A percentile compares a stretch with the other conserved stretches of the same genome.
phyloP scores from a whole-genome alignment of 1,140 invertebrate genomes.

The Drosophila tropicalis region DNA sequence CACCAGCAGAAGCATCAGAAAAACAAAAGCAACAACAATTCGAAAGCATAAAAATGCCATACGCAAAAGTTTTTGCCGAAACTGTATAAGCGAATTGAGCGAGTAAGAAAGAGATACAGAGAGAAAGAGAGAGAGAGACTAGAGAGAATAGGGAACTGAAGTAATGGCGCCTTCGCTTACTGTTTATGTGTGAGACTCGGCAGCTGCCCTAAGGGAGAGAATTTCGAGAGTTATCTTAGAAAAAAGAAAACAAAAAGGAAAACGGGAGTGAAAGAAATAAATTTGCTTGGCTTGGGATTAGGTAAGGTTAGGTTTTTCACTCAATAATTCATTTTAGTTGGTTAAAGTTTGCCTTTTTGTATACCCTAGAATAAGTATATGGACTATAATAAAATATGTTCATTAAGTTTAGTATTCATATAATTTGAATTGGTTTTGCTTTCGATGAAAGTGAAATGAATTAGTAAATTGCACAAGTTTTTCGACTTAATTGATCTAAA shows the following conservation, averaged over 20 bases:
- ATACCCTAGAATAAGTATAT: too few relatives aligned
- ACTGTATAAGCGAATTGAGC: not conserved
- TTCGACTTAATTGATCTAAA: not conserved
- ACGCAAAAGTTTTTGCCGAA: conserved; percentile 21
- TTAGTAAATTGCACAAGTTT: not conserved
- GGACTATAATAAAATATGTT: too few relatives aligned
- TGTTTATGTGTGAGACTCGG: conserved; percentile 15
- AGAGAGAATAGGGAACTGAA: not conserved
- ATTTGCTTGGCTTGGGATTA: too few relatives aligned
- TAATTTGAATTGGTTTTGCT: too few relatives aligned
- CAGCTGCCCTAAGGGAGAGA: not conserved
- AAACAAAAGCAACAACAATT: conserved; percentile 5
- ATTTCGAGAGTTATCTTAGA: not conserved
- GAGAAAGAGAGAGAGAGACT: not conserved
- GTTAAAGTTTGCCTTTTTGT: not conserved
- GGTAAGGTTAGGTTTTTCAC: too few relatives aligned
- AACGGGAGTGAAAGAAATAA: not conserved
- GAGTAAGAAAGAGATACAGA: not conserved
- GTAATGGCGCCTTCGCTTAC: not conserved
- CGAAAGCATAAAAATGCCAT: conserved; percentile 37
- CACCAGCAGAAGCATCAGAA: conserved; percentile 10
- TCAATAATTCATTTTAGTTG: not conserved
- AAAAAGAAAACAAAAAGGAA: not conserved
- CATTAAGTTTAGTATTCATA: too few relatives aligned
- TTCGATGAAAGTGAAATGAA: too few relatives aligned